phyloP scores from a whole-genome alignment of 2,888 invertebrate genomes.

The Mantis religiosa region DNA sequence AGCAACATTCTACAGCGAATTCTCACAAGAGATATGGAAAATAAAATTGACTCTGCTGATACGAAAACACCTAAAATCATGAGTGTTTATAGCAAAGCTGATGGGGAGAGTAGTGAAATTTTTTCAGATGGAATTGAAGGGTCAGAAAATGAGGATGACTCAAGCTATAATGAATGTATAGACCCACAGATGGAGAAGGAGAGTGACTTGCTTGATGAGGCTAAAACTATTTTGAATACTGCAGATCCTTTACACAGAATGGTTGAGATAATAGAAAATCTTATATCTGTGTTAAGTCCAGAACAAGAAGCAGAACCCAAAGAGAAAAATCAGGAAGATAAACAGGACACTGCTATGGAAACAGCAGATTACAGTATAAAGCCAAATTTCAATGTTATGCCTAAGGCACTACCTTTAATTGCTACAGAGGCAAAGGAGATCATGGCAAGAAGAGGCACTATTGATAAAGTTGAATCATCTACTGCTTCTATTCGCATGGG shows the following conservation, averaged over 20 bases:
- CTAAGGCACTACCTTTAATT: background rate
- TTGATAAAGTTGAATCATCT: background rate
- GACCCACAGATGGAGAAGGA: background rate
- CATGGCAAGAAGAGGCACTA: background rate
- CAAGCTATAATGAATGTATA: background rate
- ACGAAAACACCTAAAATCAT: background rate
- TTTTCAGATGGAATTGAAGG: background rate
- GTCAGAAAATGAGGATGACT: background rate
- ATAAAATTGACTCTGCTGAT: background rate
- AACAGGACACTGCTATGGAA: background rate
- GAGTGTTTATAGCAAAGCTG: background rate
- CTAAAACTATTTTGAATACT: background rate
- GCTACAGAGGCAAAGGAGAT: background rate
- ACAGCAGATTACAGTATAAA: background rate
- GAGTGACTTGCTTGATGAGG: background rate
- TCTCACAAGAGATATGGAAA: background rate
- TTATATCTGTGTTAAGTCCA: background rate
- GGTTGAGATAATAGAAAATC: background rate
- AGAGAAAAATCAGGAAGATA: background rate
- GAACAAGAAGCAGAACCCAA: background rate
- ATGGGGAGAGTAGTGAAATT: background rate
- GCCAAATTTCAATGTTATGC: background rate
- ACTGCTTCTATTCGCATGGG: background rate
- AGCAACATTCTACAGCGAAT: background rate
- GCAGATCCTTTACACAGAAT: background rate